These are phyloP conservation scores for Procavia capensis DNA, from an alignment of 2,113 vertebrate genomes.

Conservation along the genomic window DNA sequence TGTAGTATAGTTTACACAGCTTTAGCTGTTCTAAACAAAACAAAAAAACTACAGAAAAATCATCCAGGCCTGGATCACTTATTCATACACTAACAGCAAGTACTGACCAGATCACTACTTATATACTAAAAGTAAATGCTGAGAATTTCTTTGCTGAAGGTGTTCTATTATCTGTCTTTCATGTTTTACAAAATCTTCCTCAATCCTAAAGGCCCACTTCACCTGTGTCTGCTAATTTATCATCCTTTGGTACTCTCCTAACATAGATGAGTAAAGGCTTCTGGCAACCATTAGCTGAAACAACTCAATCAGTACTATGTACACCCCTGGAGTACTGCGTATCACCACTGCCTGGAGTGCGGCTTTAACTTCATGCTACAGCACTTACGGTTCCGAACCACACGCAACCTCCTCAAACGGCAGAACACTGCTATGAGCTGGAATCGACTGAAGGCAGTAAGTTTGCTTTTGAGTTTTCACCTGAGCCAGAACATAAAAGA, in stretches of 20 bases:
- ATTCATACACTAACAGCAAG: not conserved
- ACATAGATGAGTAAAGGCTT: not conserved
- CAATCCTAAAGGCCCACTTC: not conserved
- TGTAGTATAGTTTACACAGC: not conserved
- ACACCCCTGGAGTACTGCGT: not conserved
- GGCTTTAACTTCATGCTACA: not conserved
- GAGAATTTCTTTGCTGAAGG: not conserved
- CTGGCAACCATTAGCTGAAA: not conserved
- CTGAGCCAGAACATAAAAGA: too few relatives aligned
- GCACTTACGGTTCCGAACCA: not conserved
- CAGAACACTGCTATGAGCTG: not conserved
- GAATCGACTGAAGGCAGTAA: too few relatives aligned
- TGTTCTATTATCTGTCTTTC: not conserved
- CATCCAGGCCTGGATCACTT: not conserved
- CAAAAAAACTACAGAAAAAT: not conserved
- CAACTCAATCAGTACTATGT: not conserved
- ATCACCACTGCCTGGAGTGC: not conserved
- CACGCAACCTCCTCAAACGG: not conserved
- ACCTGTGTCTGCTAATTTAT: too few relatives aligned
- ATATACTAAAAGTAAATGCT: not conserved
- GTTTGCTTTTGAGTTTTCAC: too few relatives aligned
- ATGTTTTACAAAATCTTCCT: constrained; percentile 14
- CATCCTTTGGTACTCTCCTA: not conserved
- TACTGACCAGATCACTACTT: not conserved
- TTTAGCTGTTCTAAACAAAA: not conserved